phyloP scores from a whole-genome alignment of 2,113 vertebrate species.

The Nansenia antarctica region DNA sequence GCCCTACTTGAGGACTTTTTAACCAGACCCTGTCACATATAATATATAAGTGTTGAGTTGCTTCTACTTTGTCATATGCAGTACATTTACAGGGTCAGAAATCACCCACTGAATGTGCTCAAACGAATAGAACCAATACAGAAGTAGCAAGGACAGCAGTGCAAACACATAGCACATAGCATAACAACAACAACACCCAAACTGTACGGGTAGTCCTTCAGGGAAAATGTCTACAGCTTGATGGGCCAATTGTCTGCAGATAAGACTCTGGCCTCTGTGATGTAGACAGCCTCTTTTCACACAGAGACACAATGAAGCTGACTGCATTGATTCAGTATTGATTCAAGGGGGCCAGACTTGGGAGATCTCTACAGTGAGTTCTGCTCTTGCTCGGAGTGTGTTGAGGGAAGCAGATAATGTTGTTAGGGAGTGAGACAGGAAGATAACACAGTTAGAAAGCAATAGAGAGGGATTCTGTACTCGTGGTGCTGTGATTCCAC shows the following conservation, averaged over 20 bases:
- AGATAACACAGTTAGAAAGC: constrained; percentile 41
- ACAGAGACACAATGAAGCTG: constrained; percentile 29
- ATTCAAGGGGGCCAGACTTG: constrained; percentile 39
- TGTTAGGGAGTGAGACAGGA: constrained; percentile 24
- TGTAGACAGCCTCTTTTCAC: constrained; percentile 31
- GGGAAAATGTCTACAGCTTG: constrained; percentile 2
- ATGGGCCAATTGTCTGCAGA: constrained; percentile 28
- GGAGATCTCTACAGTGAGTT: constrained; percentile 33
- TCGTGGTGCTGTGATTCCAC: constrained; percentile 29
- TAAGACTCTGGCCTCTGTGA: constrained; percentile 17
- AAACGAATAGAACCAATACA: background rate
- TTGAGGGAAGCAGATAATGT: constrained; percentile 42
- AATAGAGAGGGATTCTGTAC: constrained; percentile 8
- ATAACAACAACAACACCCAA: too few relatives aligned
- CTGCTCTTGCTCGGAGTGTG: constrained; percentile 20
- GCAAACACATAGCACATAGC: background rate
- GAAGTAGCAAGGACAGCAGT: background rate
- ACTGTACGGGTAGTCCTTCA: background rate
- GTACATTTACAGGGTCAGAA: background rate
- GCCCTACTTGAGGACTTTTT: too few relatives aligned
- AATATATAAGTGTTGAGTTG: too few relatives aligned
- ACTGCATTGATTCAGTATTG: constrained; percentile 48
- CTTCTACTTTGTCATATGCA: background rate
- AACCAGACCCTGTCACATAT: too few relatives aligned
- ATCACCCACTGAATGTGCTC: background rate